phyloP scores from a whole-genome alignment of 1,140 invertebrate species.

The Lethrus apterus region DNA sequence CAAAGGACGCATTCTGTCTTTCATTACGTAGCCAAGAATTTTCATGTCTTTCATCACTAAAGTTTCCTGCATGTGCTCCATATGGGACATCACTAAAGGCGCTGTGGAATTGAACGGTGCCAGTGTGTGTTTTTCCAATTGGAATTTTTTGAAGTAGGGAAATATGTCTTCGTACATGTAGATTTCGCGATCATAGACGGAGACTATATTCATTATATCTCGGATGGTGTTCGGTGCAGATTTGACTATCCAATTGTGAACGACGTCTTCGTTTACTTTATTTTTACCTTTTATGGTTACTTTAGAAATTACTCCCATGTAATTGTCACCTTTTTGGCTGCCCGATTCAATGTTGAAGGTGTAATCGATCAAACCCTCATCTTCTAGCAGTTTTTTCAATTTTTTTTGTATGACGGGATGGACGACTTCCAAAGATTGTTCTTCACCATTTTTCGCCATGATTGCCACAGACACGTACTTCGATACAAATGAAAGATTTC shows the following conservation, averaged over 20 bases:
- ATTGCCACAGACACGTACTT: no score
- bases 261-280: no score
- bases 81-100: constrained; percentile 19
- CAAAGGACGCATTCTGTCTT: constrained; percentile 38
- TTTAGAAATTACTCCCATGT: neutral
- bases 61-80: constrained; percentile 41
- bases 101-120: constrained; percentile 22
- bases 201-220: no score
- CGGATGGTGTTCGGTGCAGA: constrained; percentile 10
- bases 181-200: constrained; percentile 27
- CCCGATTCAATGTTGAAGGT: neutral
- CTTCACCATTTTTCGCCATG: no score
- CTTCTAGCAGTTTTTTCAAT: neutral
- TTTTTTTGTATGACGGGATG: neutral
- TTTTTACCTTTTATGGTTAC: constrained; percentile 2
- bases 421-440: no score
- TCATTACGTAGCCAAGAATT: constrained; percentile 39
- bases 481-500: no score
- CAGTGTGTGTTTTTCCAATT: constrained; percentile 21
- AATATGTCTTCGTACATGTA: constrained; percentile 28
- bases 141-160: constrained; percentile 22
- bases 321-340: neutral
- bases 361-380: neutral
- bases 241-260: constrained; percentile 9
- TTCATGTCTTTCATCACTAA: constrained; percentile 50